Percentiles rank a stretch among this genome's conserved stretches.
These are phyloP conservation scores for Stichopus horrens DNA, from an alignment of 53 echinoderm and acorn worm genomes.

Conservation along the genomic window DNA sequence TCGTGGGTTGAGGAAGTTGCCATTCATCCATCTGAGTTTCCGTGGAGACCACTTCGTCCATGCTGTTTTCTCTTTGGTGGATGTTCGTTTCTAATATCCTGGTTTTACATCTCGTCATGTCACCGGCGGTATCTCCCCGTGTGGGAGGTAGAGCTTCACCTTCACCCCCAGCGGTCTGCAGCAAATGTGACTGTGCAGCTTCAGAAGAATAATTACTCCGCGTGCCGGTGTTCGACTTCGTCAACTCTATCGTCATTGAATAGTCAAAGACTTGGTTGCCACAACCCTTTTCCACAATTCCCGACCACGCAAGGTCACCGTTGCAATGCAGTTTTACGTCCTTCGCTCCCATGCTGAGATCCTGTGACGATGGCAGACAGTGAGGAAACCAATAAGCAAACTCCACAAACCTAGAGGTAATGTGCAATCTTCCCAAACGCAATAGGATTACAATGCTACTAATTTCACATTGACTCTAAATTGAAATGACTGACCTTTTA, in stretches of 20 bases:
- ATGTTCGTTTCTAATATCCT: neutral
- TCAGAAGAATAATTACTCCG: neutral
- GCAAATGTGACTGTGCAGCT: too few species aligned
- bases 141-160: neutral
- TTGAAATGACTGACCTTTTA: too few species aligned
- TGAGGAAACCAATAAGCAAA: too few species aligned
- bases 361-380: constrained; percentile 44
- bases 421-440: too few species aligned
- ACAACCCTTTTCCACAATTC: constrained; percentile 89
- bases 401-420: too few species aligned
- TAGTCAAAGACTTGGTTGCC: constrained; percentile 98
- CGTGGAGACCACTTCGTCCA: neutral
- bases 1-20: neutral
- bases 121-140: neutral
- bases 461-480: too few species aligned
- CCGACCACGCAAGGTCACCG: constrained; percentile 66
- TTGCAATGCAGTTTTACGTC: constrained; percentile 53
- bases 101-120: constrained; percentile 5
- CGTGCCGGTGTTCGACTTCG: neutral
- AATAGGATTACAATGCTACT: too few species aligned
- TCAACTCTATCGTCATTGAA: constrained; percentile 58
- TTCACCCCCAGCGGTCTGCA: neutral
- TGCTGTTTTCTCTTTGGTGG: neutral
- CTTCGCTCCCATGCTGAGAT: constrained; percentile 76
- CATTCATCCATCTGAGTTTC: neutral